A percentile compares a stretch with the other conserved stretches of the same genome.
These are phyloP conservation scores for Leptosomus discolor DNA, from an alignment of 2,113 vertebrate genomes.

Conservation along the genomic window DNA sequence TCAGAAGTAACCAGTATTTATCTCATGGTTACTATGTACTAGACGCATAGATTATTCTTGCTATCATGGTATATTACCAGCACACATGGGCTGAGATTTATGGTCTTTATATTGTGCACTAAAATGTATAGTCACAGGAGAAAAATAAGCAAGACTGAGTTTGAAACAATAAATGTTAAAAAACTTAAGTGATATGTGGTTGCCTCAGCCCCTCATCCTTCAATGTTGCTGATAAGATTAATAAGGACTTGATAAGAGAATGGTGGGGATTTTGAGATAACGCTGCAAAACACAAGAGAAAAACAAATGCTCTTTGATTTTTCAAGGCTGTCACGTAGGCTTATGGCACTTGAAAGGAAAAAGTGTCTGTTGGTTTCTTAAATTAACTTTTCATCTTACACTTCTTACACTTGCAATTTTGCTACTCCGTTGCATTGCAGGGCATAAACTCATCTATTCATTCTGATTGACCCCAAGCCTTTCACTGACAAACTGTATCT, in stretches of 20 bases:
- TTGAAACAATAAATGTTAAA: not conserved
- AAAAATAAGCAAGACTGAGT: not conserved
- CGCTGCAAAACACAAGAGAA: not conserved
- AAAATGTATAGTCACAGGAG: not conserved
- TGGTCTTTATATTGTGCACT: not conserved
- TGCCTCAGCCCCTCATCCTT: not conserved
- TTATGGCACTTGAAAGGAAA: not conserved
- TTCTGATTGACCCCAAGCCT: not conserved
- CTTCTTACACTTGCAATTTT: not conserved
- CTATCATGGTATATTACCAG: not conserved
- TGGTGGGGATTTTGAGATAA: not conserved
- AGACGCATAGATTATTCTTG: not conserved
- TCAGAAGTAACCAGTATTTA: not conserved
- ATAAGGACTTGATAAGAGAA: not conserved
- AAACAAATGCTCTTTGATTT: not conserved
- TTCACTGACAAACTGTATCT: not conserved
- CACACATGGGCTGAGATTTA: not conserved
- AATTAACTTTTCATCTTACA: not conserved
- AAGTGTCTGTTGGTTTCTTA: not conserved
- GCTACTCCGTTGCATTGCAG: not conserved
- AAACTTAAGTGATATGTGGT: not conserved
- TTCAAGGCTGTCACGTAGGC: not conserved
- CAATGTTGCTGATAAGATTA: not conserved
- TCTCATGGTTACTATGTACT: not conserved
- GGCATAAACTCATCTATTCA: not conserved